Base-by-base conservation (phyloP, 2,113 vertebrate genomes). In the Nycticebus coucang region DNA sequence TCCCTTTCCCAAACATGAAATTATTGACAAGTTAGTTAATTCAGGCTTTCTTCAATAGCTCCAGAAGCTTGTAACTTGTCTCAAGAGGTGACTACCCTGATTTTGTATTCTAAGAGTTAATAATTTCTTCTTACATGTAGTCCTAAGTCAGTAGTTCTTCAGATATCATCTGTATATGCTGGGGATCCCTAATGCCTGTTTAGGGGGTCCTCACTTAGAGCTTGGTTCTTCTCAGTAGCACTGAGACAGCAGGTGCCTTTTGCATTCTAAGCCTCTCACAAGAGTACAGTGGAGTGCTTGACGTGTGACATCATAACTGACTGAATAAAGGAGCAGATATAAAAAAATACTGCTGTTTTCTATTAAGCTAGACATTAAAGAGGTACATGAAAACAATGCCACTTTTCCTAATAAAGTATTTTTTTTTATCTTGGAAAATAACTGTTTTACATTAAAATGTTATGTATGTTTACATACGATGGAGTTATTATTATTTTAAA, bases 31-130 rank as follows among this genome's bases (percentile, higher is more conserved):
- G 30, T 45, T 62, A 71, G 50, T 18, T 88, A 60, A 90, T 45
- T 79, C 57, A 71, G 11, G 4, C 37, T 94, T 94, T 45, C 50
- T 69, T 90, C 17, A 91, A 2, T 82, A 74, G 13, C 14, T 84
- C 17, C 37, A 74, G 68, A n/a, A 86, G 68, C 35, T 13, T 87
- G 68, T 79, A 82, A 37, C 19, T 59, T 79, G 15, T 80, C 22
- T 89, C 0, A 12, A 19, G 50, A 81, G 30, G 62, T 69, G 15
- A 83, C 60, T 17, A 88, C 30, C 55, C 12, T 30, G 89, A 45
- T 21, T 91, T 79, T 95, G 55, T 64, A 33, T 85, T 96, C 66
- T 90, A 37, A 85, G 81, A 87, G 24, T 97, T 91, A 91, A 57
- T 64, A 72, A 68, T 91, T 95, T 84, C 30, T 91, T 5, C 50